Conservation (phyloP, 2,113 vertebrate genomes). For the Austrofundulus limnaeus region DNA sequence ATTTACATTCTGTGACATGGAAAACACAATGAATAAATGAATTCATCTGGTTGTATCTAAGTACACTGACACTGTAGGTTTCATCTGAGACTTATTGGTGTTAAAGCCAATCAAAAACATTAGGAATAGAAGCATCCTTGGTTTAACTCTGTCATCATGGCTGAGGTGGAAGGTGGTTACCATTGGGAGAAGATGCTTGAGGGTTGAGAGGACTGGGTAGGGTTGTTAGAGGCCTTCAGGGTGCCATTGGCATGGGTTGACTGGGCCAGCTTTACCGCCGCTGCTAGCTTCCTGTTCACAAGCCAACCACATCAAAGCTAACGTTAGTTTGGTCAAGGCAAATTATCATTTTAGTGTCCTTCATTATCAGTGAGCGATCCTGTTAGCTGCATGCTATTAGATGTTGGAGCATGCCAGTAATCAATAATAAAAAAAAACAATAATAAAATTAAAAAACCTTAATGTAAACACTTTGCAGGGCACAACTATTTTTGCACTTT, state of each 20-base stretch:
- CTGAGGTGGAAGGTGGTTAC: slow-evolving; percentile 80
- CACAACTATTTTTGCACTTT: slow-evolving; percentile 15
- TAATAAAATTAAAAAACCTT: too few species aligned
- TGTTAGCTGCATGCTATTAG: slow-evolving; percentile 18
- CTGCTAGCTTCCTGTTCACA: slow-evolving; percentile 93
- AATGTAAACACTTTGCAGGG: slow-evolving; percentile 13
- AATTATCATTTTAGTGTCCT: slow-evolving; percentile 28
- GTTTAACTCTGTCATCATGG: slow-evolving; percentile 27
- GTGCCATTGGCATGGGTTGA: slow-evolving; percentile 94
- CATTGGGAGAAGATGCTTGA: slow-evolving; percentile 92
- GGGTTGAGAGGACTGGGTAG: slow-evolving; percentile 87
- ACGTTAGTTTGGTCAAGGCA: slow-evolving; percentile 65
- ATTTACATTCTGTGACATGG: slow-evolving; percentile 44
- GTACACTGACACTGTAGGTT: slow-evolving; percentile 14
- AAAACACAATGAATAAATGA: slow-evolving; percentile 51
- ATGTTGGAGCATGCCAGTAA: slow-evolving; percentile 2
- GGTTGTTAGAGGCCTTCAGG: slow-evolving; percentile 89
- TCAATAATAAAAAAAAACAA: slow-evolving; percentile 22
- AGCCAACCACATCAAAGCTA: slow-evolving; percentile 79
- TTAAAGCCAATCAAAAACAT: slow-evolving; percentile 30
- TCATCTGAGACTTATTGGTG: not conserved
- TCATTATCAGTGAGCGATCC: slow-evolving; percentile 13
- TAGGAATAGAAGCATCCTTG: slow-evolving; percentile 15
- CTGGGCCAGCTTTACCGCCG: slow-evolving; percentile 95
- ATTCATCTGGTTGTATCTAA: slow-evolving; percentile 10